Base-by-base conservation (phyloP, 1,140 invertebrate genomes). In the Bombus ignitus region DNA sequence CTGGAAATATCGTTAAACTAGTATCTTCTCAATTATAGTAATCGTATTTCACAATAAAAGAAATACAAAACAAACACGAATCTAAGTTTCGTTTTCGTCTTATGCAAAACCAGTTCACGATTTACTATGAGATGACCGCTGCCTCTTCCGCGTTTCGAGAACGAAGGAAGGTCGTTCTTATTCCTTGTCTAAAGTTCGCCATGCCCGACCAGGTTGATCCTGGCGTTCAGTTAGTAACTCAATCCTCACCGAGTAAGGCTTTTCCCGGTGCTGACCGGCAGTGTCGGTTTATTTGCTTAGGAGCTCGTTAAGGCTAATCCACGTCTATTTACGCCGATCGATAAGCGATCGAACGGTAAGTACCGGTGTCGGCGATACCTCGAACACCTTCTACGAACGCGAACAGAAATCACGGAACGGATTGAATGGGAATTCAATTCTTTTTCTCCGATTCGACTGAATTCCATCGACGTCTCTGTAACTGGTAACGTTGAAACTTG, bases 241-340 rank as follows among this genome's bases (percentile, higher is more conserved):
- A 90, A 83, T 88, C 87, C 53, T 83, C 72, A 68, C 77, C 81
- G 81, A 86, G 59, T 82, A 83, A 88, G 53, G 78, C 87, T 88
- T 85, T 66, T 53, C 57, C 65, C 65, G 66, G 68, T 59, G 79
- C 15, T 81, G 59, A 85, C 79, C 57, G 88, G 42, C 62, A 62
- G 39, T 39, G 37, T 83, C 66, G 76, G n/a, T 47, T 88, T 82
- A 89, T 89, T 89, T 89, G 59, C 84, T 89, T 89, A 86, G 53
- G 35, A 73, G 44, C 83, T 82, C 70, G 66, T 73, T 70, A 74
- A 86, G 68, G 37, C 85, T 89, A 89, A 89, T 89, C 83, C 42
- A 86, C 65, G 76, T 83, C 85, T 89, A 89, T 89, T 88, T 89
- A 82, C 65, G 83, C n/a, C 68, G 62, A 86, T 85, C 79, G 83